Evolutionary conservation across 2,888 invertebrate genomes (phyloP), one percentile per base, ranked within the genome.

Genomic region (Yponomeuta cagnagella): DNA sequence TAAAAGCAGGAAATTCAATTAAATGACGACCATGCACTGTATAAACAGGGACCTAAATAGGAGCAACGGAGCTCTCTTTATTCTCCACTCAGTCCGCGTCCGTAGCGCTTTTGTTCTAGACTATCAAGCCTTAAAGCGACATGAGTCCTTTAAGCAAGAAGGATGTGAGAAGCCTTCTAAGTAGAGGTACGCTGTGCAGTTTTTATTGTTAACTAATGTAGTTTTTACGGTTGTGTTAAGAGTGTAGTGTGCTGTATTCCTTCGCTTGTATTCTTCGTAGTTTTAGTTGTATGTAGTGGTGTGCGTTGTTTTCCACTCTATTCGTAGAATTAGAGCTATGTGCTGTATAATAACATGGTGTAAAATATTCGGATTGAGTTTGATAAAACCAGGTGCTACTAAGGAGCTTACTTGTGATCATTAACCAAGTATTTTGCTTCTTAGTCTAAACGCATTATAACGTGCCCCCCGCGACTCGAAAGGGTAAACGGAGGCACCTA

Each of bases 1-100:
- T 87, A 87, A 85, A 89, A 86, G 83, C 89, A 88, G 91, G 91
- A 91, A 84, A 89, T 91, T 90, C 84, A 90, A 91, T 91, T 90
- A 86, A 86, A 83, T 82, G 76, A 79, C 80, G 83, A 87, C 85
- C 88, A 88, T 89, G 86, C 85, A 84, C 82, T 78, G 82, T 88
- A 81, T 88, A 88, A 89, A 86, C 82, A 88, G 88, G 87, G 85
- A 86, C 85, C 81, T 82, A 90, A 90, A 89, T 90, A 89, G 88
- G 85, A 86, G 12, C 52, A 15, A 58, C 52, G 12, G 85, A 82
- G 79, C 71, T 83, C 80, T 85, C 87, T 86, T 80, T 86, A 85
- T 87, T 86, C 85, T 74, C 83, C 83, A 81, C 80, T 81, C 79
- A 77, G 78, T 75, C 73, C 73, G 74, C 73, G 77, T 77, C 73